Evolutionary conservation across 1,140 invertebrate genomes (phyloP), one percentile per base, ranked within the genome.

Genomic region (Tetragonula clypearis): DNA sequence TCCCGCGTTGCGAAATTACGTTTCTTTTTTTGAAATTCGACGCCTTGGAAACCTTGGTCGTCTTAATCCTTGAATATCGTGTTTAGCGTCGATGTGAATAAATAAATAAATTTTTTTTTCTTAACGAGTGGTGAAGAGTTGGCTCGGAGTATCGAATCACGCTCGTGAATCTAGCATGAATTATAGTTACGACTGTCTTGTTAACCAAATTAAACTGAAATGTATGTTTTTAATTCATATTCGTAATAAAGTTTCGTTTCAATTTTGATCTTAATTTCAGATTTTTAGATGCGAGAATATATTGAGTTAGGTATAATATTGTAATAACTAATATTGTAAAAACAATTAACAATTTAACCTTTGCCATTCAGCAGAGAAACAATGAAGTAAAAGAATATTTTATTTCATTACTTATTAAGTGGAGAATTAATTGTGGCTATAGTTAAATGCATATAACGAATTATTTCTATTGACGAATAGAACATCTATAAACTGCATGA

Each of bases 171-270:
- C 41, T 49, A 41, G 8, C 41, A 49, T 49, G 23, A 62, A 62
- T 14, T n/a, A n/a, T 14, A 0, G 11, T n/a, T n/a, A n/a, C 0
- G 23, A n/a, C 12, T n/a, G 23, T 12, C 14, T 62, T 14, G 1
- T 62, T 11, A 62, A 14, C 60, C 12, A 62, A 62, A n/a, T 4
- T 3, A 62, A 62, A 49, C 6, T 49, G 41, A 49, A 8, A 62
- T 62, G 12, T 62, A 62, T 62, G 12, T n/a, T n/a, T n/a, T n/a
- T 11, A n/a, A 12, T n/a, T 14, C 11, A 12, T 62, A 62, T 12
- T n/a, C 21, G 12, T 62, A 23, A 14, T 62, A 11, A 62, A n/a
- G 11, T 62, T 14, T 62, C 11, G 60, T 14, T 62, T n/a, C 4
- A 14, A n/a, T n/a, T n/a, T 62, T 62, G n/a, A 62, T n/a, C 60